A percentile compares a stretch with the other conserved stretches of the same genome.
These are phyloP conservation scores for Bufo gargarizans DNA, from an alignment of 2,113 vertebrate genomes.

Conservation along the genomic window DNA sequence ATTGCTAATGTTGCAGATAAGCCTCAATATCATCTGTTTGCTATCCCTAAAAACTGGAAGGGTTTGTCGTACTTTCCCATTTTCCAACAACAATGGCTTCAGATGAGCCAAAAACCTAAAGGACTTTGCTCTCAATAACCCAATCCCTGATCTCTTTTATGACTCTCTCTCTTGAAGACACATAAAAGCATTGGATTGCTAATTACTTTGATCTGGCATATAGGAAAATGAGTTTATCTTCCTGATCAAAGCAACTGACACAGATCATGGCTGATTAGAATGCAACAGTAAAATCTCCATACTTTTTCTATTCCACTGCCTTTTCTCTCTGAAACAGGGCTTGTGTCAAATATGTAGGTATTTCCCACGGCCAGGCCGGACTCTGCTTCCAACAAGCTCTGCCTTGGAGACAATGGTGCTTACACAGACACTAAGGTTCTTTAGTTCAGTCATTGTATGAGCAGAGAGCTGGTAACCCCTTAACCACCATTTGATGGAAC, in stretches of 20 bases:
- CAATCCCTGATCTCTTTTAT: constrained; percentile 73
- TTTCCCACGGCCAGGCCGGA: constrained; percentile 83
- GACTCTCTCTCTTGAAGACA: constrained; percentile 72
- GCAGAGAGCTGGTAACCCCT: constrained; percentile 76
- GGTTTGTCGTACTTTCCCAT: constrained; percentile 58
- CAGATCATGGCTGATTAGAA: constrained; percentile 81
- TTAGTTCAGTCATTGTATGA: constrained; percentile 82
- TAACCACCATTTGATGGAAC: constrained; percentile 80
- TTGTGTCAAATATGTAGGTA: constrained; percentile 85
- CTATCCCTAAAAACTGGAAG: constrained; percentile 58
- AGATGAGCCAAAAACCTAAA: constrained; percentile 72
- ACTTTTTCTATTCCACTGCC: constrained; percentile 74
- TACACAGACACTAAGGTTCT: constrained; percentile 81
- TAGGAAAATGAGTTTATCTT: constrained; percentile 86
- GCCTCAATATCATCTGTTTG: neutral
- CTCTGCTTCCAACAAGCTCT: constrained; percentile 77
- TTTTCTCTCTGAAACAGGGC: constrained; percentile 79
- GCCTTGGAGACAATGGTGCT: constrained; percentile 80
- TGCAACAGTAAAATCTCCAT: constrained; percentile 82
- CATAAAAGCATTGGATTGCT: constrained; percentile 78
- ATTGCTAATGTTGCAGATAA: neutral
- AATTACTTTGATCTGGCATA: constrained; percentile 77
- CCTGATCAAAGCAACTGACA: constrained; percentile 84
- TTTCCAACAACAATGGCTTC: constrained; percentile 71
- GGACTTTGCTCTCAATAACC: constrained; percentile 68